Conservation (phyloP, 2,797 vertebrate genomes). For the Typhlichthys subterraneus region DNA sequence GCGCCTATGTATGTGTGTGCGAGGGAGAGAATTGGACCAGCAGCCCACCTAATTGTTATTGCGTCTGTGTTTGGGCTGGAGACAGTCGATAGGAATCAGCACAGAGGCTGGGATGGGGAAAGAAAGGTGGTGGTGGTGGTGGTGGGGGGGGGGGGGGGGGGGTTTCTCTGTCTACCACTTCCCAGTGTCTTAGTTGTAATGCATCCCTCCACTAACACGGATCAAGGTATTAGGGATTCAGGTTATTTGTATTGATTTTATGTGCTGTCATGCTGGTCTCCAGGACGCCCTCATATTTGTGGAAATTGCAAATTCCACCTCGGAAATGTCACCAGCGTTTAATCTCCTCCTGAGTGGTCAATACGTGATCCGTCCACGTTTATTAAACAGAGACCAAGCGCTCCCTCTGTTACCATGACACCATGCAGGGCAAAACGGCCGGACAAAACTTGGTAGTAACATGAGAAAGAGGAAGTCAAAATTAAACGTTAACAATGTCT, state of each 20-base stretch:
- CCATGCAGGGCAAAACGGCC: conserved; percentile 18
- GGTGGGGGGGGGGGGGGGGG: conserved; percentile 50
- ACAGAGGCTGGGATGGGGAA: conserved; percentile 58
- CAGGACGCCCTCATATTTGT: conserved; percentile 95
- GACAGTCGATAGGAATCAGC: conserved; percentile 87
- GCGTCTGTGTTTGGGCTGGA: conserved; percentile 77
- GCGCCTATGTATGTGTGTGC: conserved; percentile 47
- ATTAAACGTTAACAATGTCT: conserved; percentile 69
- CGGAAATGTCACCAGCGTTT: conserved; percentile 98
- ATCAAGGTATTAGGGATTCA: conserved; percentile 99
- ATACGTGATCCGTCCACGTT: conserved; percentile 82
- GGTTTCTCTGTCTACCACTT: conserved; percentile 76
- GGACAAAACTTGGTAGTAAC: conserved; percentile 54
- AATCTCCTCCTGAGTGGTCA: conserved; percentile 91
- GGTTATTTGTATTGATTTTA: conserved; percentile 99
- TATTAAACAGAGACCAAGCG: conserved; percentile 84
- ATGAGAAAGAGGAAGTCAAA: conserved; percentile 60
- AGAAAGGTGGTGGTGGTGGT: conserved; percentile 32
- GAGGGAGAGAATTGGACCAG: conserved; percentile 71
- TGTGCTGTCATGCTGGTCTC: conserved; percentile 90
- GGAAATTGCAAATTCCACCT: conserved; percentile 97
- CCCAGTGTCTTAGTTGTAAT: conserved; percentile 88
- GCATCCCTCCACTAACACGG: conserved; percentile 90
- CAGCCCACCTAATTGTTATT: conserved; percentile 87
- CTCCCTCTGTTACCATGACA: conserved; percentile 75